A percentile compares a stretch with the other conserved stretches of the same genome.
Evolutionary conservation across 1,140 invertebrate species (phyloP).

Genomic region (Proales similis): DNA sequence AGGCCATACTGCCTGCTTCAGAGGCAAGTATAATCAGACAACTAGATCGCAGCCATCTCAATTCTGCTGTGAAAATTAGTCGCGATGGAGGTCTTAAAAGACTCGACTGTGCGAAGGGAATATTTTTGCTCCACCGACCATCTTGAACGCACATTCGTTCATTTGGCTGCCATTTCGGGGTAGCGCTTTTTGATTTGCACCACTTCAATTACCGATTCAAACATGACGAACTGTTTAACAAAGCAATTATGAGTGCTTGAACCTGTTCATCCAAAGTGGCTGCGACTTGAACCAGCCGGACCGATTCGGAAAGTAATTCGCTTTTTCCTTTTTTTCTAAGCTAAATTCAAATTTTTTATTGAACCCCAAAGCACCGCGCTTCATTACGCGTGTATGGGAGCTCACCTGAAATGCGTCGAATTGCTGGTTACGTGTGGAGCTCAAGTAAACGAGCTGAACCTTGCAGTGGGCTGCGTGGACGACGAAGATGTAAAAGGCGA

Average conservation of each 20-base stretch:
- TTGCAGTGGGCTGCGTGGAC: neutral
- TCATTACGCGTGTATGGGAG: constrained; percentile 17
- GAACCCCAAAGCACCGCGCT: constrained; percentile 14
- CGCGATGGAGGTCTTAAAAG: neutral
- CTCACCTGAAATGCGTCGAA: constrained; percentile 32
- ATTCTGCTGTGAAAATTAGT: neutral
- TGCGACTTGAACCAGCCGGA: constrained; percentile 26
- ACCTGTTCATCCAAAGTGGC: constrained; percentile 8
- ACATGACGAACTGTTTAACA: constrained; percentile 29
- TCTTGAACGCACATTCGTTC: constrained; percentile 56
- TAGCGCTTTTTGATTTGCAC: constrained; percentile 41
- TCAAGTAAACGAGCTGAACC: constrained; percentile 24
- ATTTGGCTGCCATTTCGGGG: constrained; percentile 59
- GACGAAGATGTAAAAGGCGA: neutral
- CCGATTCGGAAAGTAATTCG: constrained; percentile 27
- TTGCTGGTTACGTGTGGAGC: constrained; percentile 21
- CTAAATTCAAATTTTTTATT: neutral
- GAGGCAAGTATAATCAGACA: constrained; percentile 47
- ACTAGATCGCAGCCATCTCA: neutral
- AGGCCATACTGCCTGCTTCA: constrained; percentile 57
- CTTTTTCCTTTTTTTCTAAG: neutral
- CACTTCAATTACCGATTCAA: neutral
- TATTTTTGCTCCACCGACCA: constrained; percentile 54
- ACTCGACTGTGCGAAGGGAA: constrained; percentile 13
- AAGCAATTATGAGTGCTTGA: constrained; percentile 60